Percentiles rank a stretch among this genome's conserved stretches.
Conservation (phyloP, 2,888 invertebrate species). For the Myathropa florea region DNA sequence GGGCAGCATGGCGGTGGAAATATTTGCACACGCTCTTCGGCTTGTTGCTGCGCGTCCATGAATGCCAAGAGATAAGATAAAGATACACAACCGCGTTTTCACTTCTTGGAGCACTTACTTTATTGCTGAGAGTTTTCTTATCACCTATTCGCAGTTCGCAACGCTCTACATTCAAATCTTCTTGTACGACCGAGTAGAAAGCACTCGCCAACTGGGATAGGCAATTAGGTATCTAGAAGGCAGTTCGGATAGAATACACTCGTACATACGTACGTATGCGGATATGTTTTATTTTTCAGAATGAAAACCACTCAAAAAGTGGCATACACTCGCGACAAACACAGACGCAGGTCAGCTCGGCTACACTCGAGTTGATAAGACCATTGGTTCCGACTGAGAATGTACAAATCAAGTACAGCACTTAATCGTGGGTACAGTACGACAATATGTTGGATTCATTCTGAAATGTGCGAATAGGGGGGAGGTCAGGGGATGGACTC, state of each 20-base stretch:
- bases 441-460: neutral
- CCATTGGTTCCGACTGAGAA: neutral
- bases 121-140: neutral
- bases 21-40: constrained; percentile 8
- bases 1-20: neutral
- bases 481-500: neutral
- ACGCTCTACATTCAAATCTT: neutral
- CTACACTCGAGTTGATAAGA: constrained; percentile 36
- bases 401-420: constrained; percentile 10
- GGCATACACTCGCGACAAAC: constrained; percentile 23
- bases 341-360: constrained; percentile 1
- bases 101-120: constrained; percentile 5
- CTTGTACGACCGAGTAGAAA: neutral
- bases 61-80: constrained; percentile 36
- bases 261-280: neutral
- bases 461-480: neutral
- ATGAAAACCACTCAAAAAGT: constrained; percentile 19
- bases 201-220: neutral
- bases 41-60: constrained; percentile 7
- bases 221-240: neutral
- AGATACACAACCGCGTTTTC: constrained; percentile 1
- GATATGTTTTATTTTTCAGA: neutral
- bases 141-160: neutral
- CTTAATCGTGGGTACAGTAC: neutral
- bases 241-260: neutral